These are phyloP conservation scores for Nemurella pictetii DNA, from an alignment of 2,888 invertebrate genomes.

Conservation along the genomic window DNA sequence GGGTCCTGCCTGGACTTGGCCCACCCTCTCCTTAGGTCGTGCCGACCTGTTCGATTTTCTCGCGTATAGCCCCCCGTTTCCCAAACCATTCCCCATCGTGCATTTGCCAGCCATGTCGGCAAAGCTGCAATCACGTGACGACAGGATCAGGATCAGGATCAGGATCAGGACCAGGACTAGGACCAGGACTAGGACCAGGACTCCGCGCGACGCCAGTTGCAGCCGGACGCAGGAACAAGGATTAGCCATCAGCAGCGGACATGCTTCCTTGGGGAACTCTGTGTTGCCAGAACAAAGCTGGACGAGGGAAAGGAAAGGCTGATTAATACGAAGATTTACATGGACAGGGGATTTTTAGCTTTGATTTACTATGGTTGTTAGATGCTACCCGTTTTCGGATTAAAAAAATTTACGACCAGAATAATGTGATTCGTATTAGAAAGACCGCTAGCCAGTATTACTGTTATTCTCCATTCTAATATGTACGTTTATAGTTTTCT, in stretches of 20 bases:
- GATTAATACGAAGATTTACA: neutral
- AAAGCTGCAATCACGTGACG: neutral
- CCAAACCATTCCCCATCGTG: neutral
- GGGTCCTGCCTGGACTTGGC: neutral
- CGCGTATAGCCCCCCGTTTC: neutral
- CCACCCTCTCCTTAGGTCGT: neutral
- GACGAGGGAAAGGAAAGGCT: neutral
- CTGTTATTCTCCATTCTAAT: neutral
- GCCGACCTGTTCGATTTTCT: neutral
- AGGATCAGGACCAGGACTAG: too few species aligned
- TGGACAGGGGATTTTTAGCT: neutral
- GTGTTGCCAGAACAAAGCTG: neutral
- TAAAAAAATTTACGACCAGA: neutral
- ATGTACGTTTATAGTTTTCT: neutral
- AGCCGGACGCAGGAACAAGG: neutral
- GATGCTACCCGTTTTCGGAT: neutral
- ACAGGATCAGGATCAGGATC: neutral
- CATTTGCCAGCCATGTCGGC: neutral
- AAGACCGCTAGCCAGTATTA: neutral
- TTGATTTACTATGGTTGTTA: neutral
- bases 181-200: too few species aligned
- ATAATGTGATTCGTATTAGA: neutral
- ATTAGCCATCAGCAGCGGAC: conserved; percentile 2
- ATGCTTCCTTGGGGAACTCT: neutral
- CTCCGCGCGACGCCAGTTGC: too few species aligned